Base-by-base conservation (phyloP, 37 sponge, comb jelly and placozoan genomes). In the Hormiphora californensis region DNA sequence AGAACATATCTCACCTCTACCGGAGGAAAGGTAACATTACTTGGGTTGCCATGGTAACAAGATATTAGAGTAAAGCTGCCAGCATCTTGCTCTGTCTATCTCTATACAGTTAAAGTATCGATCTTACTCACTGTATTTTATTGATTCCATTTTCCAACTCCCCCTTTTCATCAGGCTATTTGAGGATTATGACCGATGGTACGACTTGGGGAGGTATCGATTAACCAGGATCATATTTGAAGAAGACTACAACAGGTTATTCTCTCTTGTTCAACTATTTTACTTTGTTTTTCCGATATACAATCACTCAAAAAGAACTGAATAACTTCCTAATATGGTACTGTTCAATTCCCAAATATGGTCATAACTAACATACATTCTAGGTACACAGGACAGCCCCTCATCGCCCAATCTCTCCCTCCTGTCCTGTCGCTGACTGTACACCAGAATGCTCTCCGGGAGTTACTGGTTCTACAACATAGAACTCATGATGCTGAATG, bases 111-210 rank as follows among this genome's bases (percentile, higher is more conserved):
- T n/a, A n/a, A n/a, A n/a, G n/a, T n/a, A n/a, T n/a, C n/a, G n/a
- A n/a, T n/a, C n/a, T n/a, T n/a, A n/a, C n/a, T n/a, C n/a, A n/a
- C n/a, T n/a, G n/a, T n/a, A n/a, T n/a, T n/a, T n/a, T n/a, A n/a
- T n/a, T n/a, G n/a, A n/a, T n/a, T n/a, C n/a, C n/a, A n/a, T n/a
- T n/a, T n/a, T n/a, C n/a, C n/a, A n/a, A n/a, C n/a, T n/a, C n/a
- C n/a, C n/a, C n/a, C n/a, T 17, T 15, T 49, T 17, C 27, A 7
- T 15, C 68, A 73, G 81, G 46, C 25, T 73, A 28, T 73, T 73
- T 36, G 81, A 73, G 23, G 81, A 73, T 21, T 73, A 73, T 46
- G 81, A 73, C 81, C 40, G 81, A 36, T 73, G 81, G 81, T 73
- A 73, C 27, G 81, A 73, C 4, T 30, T 73, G 22, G 81, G 46